Base-by-base conservation (phyloP, 2,888 invertebrate genomes). In the Xestia xanthographa region DNA sequence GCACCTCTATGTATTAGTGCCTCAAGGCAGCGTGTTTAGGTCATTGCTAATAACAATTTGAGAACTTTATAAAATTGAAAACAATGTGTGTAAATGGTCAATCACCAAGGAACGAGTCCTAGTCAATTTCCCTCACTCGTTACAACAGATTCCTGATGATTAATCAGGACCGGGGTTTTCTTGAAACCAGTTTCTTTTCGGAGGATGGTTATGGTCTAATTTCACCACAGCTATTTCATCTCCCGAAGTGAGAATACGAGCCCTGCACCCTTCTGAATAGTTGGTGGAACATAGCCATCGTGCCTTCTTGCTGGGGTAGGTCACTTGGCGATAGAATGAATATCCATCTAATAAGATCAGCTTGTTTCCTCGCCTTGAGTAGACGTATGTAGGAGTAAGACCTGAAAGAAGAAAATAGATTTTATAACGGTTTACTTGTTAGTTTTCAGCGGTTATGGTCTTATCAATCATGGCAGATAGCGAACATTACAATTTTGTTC, bases 221-320 rank as follows among this genome's bases (percentile, higher is more conserved):
- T 72, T 77, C 5, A 17, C 34, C 0, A 12, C 22, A 11, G 75
- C 5, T 11, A 82, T 70, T 17, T 5, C 1, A 22, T 73, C 34
- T 6, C 34, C 60, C 8, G 65, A 11, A 0, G 79, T 83, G 14
- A 60, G 50, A 0, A 81, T 22, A 2, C 53, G 22, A 60, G 82
- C 81, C n/a, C 22, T 74, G 56, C 82, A 82, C 4, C 81, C 73
- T 8, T 71, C 80, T 0, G 14, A 3, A 26, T 26, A 26, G 20
- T 82, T 17, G 0, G 73, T 73, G 0, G 77, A 73, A 5, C 82
- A 82, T 2, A 74, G 12, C 81, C 81, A 82, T 45, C 81, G 70
- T 60, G 66, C 26, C 43, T 74, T 76, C 3, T 60, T 34, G 45
- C 12, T 67, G 5, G 14, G 3, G 5, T 38, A 56, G 1, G 14